Evolutionary conservation across 2,113 vertebrate species (phyloP).

Genomic region (Cochlearius cochlearius): DNA sequence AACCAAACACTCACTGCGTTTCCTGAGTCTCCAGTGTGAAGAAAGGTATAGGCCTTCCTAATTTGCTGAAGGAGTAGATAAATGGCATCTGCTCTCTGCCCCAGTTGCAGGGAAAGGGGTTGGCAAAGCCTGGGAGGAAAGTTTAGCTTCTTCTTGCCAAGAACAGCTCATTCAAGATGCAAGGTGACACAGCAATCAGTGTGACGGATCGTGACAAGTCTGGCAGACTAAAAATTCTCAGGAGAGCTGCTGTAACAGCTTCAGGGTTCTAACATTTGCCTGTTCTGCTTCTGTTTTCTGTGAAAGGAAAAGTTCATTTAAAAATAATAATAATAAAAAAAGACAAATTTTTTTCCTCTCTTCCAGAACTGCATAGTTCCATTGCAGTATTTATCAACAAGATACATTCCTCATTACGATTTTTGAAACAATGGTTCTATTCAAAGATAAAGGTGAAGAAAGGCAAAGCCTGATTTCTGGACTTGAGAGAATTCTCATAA

Average conservation of each 20-base stretch:
- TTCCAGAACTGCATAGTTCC: not conserved
- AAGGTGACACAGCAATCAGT: not conserved
- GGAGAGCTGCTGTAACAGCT: not conserved
- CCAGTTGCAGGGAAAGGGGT: not conserved
- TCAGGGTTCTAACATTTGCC: not conserved
- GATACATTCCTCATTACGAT: not conserved
- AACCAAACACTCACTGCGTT: not conserved
- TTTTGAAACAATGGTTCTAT: not conserved
- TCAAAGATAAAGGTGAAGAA: not conserved
- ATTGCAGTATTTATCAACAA: not conserved
- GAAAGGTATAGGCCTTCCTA: not conserved
- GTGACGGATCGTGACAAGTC: not conserved
- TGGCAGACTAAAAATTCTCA: not conserved
- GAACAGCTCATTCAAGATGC: not conserved
- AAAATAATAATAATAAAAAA: not conserved
- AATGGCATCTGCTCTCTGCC: not conserved
- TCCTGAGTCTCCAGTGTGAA: not conserved
- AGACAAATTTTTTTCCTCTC: not conserved
- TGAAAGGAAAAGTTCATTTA: not conserved
- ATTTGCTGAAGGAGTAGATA: not conserved
- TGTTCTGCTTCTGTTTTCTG: not conserved
- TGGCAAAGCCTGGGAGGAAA: not conserved
- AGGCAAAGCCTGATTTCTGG: not conserved
- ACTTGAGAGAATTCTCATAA: not conserved
- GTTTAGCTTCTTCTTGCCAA: not conserved